These are phyloP conservation scores for Neoscelio sp. DNA, from an alignment of 2,888 invertebrate species.

Conservation along the genomic window DNA sequence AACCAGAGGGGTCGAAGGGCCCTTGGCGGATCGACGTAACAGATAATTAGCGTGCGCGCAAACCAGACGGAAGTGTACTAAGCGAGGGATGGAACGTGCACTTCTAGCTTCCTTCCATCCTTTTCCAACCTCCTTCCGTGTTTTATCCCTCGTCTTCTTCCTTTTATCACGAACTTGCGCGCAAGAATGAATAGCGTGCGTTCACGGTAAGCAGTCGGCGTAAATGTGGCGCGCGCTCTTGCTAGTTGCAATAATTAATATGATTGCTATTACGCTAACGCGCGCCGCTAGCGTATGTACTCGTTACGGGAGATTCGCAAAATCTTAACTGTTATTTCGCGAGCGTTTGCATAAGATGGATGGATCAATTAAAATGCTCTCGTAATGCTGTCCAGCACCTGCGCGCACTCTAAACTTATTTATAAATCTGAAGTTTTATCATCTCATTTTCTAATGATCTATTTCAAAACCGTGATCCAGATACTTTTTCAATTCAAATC, in stretches of 20 bases:
- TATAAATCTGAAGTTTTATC: no score
- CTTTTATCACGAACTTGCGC: constrained; percentile 35
- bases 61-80: constrained; percentile 67
- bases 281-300: constrained; percentile 71
- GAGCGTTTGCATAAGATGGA: constrained; percentile 48
- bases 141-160: constrained; percentile 43
- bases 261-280: constrained; percentile 81
- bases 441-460: no score
- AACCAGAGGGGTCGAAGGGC: constrained; percentile 19
- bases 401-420: no score
- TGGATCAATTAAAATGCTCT: constrained; percentile 51
- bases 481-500: no score
- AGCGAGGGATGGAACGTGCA: constrained; percentile 67
- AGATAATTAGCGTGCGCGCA: constrained; percentile 74
- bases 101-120: constrained; percentile 71
- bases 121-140: constrained; percentile 36
- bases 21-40: constrained; percentile 44
- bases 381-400: constrained; percentile 37
- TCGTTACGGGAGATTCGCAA: constrained; percentile 74
- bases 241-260: constrained; percentile 81
- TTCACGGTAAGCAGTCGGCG: constrained; percentile 81
- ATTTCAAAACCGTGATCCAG: no score
- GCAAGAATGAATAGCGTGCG: constrained; percentile 80
- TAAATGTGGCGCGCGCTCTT: constrained; percentile 82
- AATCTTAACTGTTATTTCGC: constrained; percentile 53